Evolutionary conservation across 2,888 invertebrate species (phyloP), one percentile per base, ranked within the genome.

Genomic region (Sinelater perroti): DNA sequence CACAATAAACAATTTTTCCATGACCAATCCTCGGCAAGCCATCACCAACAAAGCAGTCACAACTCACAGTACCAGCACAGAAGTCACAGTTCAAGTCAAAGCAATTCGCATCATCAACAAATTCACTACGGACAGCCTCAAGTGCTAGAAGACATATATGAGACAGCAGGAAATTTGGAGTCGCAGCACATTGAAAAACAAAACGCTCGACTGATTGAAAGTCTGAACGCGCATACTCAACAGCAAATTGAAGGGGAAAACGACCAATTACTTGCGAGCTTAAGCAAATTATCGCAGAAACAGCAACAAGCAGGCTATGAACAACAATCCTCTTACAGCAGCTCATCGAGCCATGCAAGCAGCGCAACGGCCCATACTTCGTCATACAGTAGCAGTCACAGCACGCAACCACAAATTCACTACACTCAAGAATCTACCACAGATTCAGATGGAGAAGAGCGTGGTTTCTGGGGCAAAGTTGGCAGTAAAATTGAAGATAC

Each of bases 381-480:
- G 6, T 1, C 38, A 20, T 11, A 42, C 10, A 26, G 14, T n/a
- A 26, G 16, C 16, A 16, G 26, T 14, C 10, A 20, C 13, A 13
- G 20, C 11, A 21, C 2, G 2, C 20, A 38, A 11, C 20, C 20
- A 5, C 4, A 1, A 38, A 2, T 18, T 10, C 10, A 38, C 3
- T 13, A 36, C 6, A 13, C 21, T 61, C 50, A 33, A 50, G 38
- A 51, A 56, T 49, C 46, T n/a, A 53, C 55, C 13, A 16, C 17
- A 30, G 42, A 61, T 55, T 50, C 63, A 38, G 46, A 54, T 40
- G 30, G 35, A 45, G 47, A 24, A 68, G 75, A 80, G 46, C 72
- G 80, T 44, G 81, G 84, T 13, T 83, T 87, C 70, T 87, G 86
- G 86, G 76, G 75, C 55, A 62, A 56, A 44, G 40, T 67, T 2